Base-by-base conservation (phyloP, 1,140 invertebrate genomes). In the Gerris buenoi region DNA sequence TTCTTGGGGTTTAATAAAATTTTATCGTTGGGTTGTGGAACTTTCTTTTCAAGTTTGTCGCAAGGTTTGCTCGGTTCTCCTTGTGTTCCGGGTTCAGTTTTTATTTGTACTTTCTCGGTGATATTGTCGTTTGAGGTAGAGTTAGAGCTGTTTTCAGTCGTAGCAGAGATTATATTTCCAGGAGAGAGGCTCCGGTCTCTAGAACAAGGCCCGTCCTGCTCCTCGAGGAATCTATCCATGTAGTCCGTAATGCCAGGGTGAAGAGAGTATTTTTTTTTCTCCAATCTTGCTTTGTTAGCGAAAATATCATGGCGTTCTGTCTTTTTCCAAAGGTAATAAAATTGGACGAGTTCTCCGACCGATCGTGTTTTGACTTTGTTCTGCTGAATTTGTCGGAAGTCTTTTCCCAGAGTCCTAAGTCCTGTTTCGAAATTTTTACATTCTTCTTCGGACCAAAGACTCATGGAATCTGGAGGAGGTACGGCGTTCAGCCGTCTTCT, bases 281-380 rank as follows among this genome's bases (percentile, higher is more conserved):
- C 90, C 66, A 92, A 77, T 68, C 89, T 78, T 18, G 85, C 86
- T 80, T 90, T 90, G 73, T 88, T 90, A 1, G 89, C 89, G 81
- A 92, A 93, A 68, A 83, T 72, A 79, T 98, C 96, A 77, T 97
- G 93, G 57, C 96, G 81, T 77, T 98, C 95, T 62, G 95, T 97
- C 80, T 98, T 98, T 78, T 98, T 98, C 95, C 95, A 98, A 28
- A 97, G 83, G 75, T 98, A 98, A 80, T 98, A 98, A 81, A 98
- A 98, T 75, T 97, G 93, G 46, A 98, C 93, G 61, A 98, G 79
- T 79, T 98, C 96, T 27, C 93, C 91, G 26, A 98, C 94, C n/a
- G 93, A 93, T 75, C 95, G 80, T 63, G 94, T 97, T 74, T 89
- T 83, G 23, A 95, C 93, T 82, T 95, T 95, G 76, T 95, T 89